These are phyloP conservation scores for Nasonia vitripennis DNA, from an alignment of 1,140 invertebrate genomes.

Conservation along the genomic window DNA sequence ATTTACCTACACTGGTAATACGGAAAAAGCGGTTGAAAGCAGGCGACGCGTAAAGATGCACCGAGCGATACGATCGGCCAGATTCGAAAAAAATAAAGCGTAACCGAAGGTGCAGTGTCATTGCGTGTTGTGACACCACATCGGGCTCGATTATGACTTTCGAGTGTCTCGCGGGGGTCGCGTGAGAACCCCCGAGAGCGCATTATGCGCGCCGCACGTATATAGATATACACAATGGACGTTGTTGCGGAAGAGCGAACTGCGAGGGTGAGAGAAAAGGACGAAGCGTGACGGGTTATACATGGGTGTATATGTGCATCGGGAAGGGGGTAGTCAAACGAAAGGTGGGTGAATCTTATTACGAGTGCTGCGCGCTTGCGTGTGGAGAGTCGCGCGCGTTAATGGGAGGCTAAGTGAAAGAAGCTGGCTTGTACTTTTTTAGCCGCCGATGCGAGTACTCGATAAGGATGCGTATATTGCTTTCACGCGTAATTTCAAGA, in stretches of 20 bases:
- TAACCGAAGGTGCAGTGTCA: slow-evolving; percentile 27
- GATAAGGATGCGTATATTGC: neutral
- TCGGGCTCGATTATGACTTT: slow-evolving; percentile 20
- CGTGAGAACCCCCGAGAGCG: slow-evolving; percentile 24
- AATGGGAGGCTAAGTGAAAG: slow-evolving; percentile 19
- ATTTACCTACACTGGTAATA: slow-evolving; percentile 6
- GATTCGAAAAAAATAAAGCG: slow-evolving; percentile 4
- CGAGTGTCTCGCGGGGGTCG: neutral
- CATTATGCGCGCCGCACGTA: neutral
- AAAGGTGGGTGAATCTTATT: slow-evolving; percentile 41
- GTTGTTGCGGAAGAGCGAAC: neutral
- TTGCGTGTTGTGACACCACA: slow-evolving; percentile 13
- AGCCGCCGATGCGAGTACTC: neutral
- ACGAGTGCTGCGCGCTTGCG: neutral
- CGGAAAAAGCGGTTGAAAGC: neutral
- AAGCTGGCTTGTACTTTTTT: neutral
- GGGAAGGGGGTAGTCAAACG: neutral
- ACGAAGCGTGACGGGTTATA: neutral
- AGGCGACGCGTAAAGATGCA: slow-evolving; percentile 18
- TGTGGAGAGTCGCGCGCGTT: neutral
- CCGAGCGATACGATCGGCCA: neutral
- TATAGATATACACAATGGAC: neutral
- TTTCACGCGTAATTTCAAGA: neutral
- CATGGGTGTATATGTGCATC: neutral
- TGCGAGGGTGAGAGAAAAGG: slow-evolving; percentile 10